Base-by-base conservation (phyloP, 2,797 vertebrate genomes). In the Girardinus metallicus region DNA sequence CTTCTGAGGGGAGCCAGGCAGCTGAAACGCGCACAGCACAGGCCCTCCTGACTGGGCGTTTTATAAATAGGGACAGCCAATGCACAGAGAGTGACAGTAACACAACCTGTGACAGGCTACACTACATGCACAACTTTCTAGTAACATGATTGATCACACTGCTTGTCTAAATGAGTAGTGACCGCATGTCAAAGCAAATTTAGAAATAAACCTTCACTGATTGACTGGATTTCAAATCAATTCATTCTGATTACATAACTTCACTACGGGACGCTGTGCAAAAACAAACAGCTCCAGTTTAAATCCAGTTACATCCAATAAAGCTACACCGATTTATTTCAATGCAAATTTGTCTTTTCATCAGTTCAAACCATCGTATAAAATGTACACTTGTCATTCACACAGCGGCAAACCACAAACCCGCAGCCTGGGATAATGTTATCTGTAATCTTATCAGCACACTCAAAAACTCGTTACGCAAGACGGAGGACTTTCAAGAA, bases 21-120 rank as follows among this genome's bases (percentile, higher is more conserved):
- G 73, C 78, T 57, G 64, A 55, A 79, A 80, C 80, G 81, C 81
- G 82, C 80, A 72, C 73, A 80, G 55, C 77, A n/a, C 43, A 57
- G 73, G 71, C 72, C 79, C 34, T 49, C 75, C 86, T 87, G 79
- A 83, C 75, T 85, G 79, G 55, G 84, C 57, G 74, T 74, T 77
- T 84, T 91, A 92, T 89, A 92, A 93, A 94, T 88, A 93, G 88
- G 80, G 77, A 85, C 82, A 80, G 74, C 83, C 85, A 85, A 74
- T 83, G 81, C 66, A 73, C 62, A 80, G 68, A 72, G 47, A 81
- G 74, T 51, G 51, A 75, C 41, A 75, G 78, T 51, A 79, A 74
- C 76, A 72, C 46, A 80, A 76, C 55, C 55, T 31, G 5, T 75
- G 57, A 78, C 44, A 68, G 73, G 62, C 49, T 34, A 55, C 4